phyloP scores from a whole-genome alignment of 2,797 vertebrate genomes.

The Chloroceryle inda region DNA sequence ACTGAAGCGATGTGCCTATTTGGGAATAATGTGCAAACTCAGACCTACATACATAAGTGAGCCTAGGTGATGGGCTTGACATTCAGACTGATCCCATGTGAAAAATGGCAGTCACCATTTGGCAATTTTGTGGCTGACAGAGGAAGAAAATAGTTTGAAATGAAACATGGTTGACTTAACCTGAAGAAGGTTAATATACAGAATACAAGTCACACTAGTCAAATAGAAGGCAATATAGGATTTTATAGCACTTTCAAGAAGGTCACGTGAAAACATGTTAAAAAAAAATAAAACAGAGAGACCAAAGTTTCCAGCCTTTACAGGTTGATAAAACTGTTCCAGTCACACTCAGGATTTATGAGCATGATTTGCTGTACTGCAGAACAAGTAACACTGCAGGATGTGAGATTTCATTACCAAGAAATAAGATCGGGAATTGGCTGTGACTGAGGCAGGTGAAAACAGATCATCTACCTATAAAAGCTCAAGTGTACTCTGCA shows the following conservation, averaged over 20 bases:
- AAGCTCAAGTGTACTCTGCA: not conserved
- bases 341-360: not conserved
- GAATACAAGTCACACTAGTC: not conserved
- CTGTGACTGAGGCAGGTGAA: constrained; percentile 45
- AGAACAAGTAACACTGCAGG: constrained; percentile 39
- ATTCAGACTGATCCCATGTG: constrained; percentile 11
- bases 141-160: not conserved
- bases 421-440: constrained; percentile 50
- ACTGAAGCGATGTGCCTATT: not conserved
- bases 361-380: constrained; percentile 11
- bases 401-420: constrained; percentile 51
- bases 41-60: not conserved
- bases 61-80: not conserved
- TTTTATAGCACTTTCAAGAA: not conserved
- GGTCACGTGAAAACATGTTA: not conserved
- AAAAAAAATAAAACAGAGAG: too few relatives aligned
- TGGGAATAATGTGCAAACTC: constrained; percentile 20
- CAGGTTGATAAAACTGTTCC: constrained; percentile 28
- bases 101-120: not conserved
- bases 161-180: not conserved
- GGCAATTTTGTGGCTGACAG: not conserved
- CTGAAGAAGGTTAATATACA: not conserved
- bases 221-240: not conserved
- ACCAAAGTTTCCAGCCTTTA: not conserved
- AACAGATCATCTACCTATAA: constrained; percentile 45